phyloP scores from a whole-genome alignment of 1,140 invertebrate genomes.

The Yoshiicerus persimilis region DNA sequence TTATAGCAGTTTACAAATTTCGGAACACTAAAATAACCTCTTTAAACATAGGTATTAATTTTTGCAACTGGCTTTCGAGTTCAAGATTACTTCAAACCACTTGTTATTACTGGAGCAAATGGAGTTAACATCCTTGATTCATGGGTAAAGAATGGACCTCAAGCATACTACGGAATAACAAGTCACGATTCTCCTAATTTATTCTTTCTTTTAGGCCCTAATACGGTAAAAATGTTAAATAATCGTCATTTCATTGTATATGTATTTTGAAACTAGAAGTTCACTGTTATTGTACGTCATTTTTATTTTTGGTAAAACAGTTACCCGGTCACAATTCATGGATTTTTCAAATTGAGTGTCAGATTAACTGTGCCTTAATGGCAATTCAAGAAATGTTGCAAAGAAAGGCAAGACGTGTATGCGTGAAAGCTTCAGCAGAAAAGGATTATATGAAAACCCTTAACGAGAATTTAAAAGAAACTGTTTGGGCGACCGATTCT shows the following conservation, averaged over 20 bases:
- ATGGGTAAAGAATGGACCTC: conserved; percentile 14
- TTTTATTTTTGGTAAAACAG: too few species aligned
- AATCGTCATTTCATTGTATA: too few species aligned
- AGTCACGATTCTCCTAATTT: not conserved
- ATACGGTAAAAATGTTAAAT: not conserved
- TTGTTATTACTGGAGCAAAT: conserved; percentile 12
- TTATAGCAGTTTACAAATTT: too few species aligned
- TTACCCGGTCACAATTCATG: too few species aligned
- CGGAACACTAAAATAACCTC: too few species aligned
- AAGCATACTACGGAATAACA: conserved; percentile 8
- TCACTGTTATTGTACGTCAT: too few species aligned
- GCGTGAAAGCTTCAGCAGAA: not conserved
- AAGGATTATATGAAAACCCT: not conserved
- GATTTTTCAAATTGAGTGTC: conserved; percentile 37
- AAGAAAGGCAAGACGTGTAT: not conserved
- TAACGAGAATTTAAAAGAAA: not conserved
- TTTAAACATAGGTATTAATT: conserved; percentile 28
- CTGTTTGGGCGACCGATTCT: not conserved
- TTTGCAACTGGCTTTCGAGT: conserved; percentile 28
- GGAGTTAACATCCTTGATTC: not conserved
- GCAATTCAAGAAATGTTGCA: conserved; percentile 18
- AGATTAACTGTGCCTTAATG: conserved; percentile 5
- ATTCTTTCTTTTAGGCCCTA: conserved; percentile 25
- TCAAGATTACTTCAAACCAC: conserved; percentile 36
- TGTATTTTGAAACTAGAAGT: too few species aligned